Percentiles rank a stretch among this genome's conserved stretches.
phyloP scores from a whole-genome alignment of 1,140 invertebrate genomes.

The Latrodectus geometricus region DNA sequence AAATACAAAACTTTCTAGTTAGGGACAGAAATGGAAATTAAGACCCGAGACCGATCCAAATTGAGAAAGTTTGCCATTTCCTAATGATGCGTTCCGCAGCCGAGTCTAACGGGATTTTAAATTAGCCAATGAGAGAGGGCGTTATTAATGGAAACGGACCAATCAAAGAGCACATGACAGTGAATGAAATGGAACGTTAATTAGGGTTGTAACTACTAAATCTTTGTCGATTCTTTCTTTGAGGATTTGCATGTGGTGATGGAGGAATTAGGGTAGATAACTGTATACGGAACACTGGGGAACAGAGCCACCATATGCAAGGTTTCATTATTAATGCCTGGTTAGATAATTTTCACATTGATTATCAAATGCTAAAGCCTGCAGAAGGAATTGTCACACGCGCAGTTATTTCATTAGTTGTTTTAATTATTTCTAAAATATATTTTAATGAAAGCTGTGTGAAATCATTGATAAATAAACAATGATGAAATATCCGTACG shows the following conservation, averaged over 20 bases:
- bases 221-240: neutral
- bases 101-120: slow-evolving; percentile 52
- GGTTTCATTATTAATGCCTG: neutral
- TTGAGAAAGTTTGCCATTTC: slow-evolving; percentile 43
- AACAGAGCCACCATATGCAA: neutral
- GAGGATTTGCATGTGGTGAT: neutral
- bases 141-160: slow-evolving; percentile 46
- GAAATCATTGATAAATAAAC: too few relatives aligned
- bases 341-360: neutral
- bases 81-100: slow-evolving; percentile 41
- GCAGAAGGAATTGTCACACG: too few relatives aligned
- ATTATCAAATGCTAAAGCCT: neutral
- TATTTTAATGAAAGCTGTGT: too few relatives aligned
- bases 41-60: slow-evolving; percentile 42
- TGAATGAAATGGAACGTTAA: slow-evolving; percentile 36
- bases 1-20: slow-evolving; percentile 47
- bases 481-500: too few relatives aligned
- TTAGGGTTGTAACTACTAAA: slow-evolving; percentile 42
- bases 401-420: too few relatives aligned
- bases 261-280: neutral
- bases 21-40: slow-evolving; percentile 46
- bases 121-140: slow-evolving; percentile 49
- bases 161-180: slow-evolving; percentile 16
- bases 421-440: too few relatives aligned
- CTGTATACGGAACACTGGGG: neutral